These are phyloP conservation scores for Parelbella ahira DNA, from an alignment of 2,888 invertebrate genomes.

Conservation along the genomic window DNA sequence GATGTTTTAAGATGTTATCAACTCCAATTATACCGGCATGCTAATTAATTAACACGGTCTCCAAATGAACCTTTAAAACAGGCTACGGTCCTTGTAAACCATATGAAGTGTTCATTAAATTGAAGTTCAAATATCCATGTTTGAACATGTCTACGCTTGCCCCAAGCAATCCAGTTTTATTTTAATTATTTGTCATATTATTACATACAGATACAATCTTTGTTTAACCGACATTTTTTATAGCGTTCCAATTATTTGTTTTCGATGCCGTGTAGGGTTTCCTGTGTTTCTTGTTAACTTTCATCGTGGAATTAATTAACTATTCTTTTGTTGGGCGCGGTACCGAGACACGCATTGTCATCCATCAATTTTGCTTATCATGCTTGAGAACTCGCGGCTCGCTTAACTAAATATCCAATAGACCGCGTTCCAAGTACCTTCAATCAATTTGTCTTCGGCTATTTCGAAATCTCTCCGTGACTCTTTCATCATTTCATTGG, in stretches of 20 bases:
- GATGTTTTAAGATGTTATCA: slow-evolving; percentile 25
- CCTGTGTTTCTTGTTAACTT: slow-evolving; percentile 53
- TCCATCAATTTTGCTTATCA: slow-evolving; percentile 73
- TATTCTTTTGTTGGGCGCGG: slow-evolving; percentile 61
- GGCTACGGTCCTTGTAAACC: slow-evolving; percentile 17
- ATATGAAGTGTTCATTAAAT: slow-evolving; percentile 15
- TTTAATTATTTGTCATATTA: slow-evolving; percentile 12
- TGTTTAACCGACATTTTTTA: slow-evolving; percentile 34
- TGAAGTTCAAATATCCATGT: slow-evolving; percentile 3
- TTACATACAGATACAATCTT: slow-evolving; percentile 30
- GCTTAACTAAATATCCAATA: slow-evolving; percentile 44
- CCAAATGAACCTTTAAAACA: slow-evolving; percentile 19
- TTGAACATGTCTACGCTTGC: slow-evolving; percentile 7
- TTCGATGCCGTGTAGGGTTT: slow-evolving; percentile 43
- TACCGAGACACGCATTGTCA: slow-evolving; percentile 59
- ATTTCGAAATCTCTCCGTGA: slow-evolving; percentile 51
- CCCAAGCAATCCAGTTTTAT: slow-evolving; percentile 1
- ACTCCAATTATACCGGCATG: slow-evolving; percentile 16
- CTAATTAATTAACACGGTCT: slow-evolving; percentile 15
- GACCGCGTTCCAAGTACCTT: slow-evolving; percentile 45
- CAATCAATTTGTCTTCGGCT: slow-evolving; percentile 62
- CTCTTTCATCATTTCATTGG: slow-evolving; percentile 41
- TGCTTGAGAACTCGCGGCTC: slow-evolving; percentile 40
- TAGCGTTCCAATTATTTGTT: slow-evolving; percentile 44
- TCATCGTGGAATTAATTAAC: slow-evolving; percentile 70